Evolutionary conservation across 2,113 vertebrate genomes (phyloP), one percentile per base, ranked within the genome.

Genomic region (Halcyon senegalensis): DNA sequence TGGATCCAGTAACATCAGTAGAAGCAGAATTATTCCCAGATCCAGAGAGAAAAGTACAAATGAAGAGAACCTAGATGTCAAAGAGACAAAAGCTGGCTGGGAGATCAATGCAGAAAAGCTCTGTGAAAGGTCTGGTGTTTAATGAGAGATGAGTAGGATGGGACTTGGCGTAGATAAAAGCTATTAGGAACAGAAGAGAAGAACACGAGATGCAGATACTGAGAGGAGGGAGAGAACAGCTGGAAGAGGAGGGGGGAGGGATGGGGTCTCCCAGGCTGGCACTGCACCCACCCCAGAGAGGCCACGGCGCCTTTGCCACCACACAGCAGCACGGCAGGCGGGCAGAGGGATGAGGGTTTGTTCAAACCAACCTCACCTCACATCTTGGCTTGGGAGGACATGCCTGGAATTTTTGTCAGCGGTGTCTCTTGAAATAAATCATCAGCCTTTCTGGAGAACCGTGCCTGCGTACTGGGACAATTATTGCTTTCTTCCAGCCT

Each of bases 401-500:
- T 4, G 35, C 41, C 89, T 91, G 75, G 66, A 41, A 28, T 69
- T 92, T 90, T 86, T 93, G 81, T 84, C 72, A 82, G 90, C 1
- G 0, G 48, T 51, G 77, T 70, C 79, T 89, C 63, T 75, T 41
- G 67, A 90, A 94, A 87, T 63, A 93, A 95, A 95, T 73, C 56
- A 93, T 48, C 77, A 96, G 63, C 69, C n/a, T 1, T 81, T 94
- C 81, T 46, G 63, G 69, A 92, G 74, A 80, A 33, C 44, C 17
- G 12, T 90, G 87, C 76, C 89, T 80, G 59, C 1, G 0, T 70
- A 51, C 51, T 78, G 90, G 80, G 69, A 90, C 89, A 94, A 95
- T 96, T 90, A 94, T n/a, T 96, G 68, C 92, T 85, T 94, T 87
- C 81, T 91, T 79, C 25, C 66, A 94, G 73, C 73, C 59, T 77